These are phyloP conservation scores for Ariopsis seemanni DNA, from an alignment of 2,113 vertebrate species.

Conservation along the genomic window DNA sequence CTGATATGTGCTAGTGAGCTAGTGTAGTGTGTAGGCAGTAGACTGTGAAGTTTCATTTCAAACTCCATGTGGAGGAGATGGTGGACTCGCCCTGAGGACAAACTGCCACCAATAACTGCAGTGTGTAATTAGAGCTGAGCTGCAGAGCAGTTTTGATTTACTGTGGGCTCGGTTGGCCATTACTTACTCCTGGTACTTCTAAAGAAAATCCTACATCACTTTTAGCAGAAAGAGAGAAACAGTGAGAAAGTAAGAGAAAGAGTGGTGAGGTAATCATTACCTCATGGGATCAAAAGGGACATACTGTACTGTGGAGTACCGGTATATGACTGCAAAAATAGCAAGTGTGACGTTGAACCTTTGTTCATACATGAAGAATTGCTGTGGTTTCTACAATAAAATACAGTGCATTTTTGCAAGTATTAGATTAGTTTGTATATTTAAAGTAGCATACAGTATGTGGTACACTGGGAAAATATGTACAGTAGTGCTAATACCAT, in stretches of 20 bases:
- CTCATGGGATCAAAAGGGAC: neutral
- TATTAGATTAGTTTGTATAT: neutral
- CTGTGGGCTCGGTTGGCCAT: conserved; percentile 19
- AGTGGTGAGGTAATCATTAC: neutral
- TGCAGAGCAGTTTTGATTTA: conserved; percentile 39
- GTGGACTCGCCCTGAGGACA: conserved; percentile 29
- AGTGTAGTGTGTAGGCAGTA: conserved; percentile 8
- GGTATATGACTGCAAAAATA: neutral
- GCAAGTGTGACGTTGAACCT: neutral
- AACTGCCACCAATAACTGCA: conserved; percentile 25
- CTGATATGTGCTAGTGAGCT: conserved; percentile 29
- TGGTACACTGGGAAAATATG: neutral
- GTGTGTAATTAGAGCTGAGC: conserved; percentile 45
- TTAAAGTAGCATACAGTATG: neutral
- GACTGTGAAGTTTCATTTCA: conserved; percentile 38
- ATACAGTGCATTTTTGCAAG: neutral
- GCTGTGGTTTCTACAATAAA: neutral
- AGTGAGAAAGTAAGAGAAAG: neutral
- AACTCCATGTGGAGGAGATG: conserved; percentile 21
- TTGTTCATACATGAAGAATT: too few species aligned
- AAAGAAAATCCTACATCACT: conserved; percentile 21
- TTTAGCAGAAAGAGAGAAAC: neutral
- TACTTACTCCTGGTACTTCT: conserved; percentile 8
- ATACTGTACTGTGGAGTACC: too few species aligned
- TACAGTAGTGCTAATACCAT: neutral